Evolutionary conservation across 2,797 vertebrate species (phyloP), one percentile per base, ranked within the genome.

Genomic region (Rhynchotus rufescens): DNA sequence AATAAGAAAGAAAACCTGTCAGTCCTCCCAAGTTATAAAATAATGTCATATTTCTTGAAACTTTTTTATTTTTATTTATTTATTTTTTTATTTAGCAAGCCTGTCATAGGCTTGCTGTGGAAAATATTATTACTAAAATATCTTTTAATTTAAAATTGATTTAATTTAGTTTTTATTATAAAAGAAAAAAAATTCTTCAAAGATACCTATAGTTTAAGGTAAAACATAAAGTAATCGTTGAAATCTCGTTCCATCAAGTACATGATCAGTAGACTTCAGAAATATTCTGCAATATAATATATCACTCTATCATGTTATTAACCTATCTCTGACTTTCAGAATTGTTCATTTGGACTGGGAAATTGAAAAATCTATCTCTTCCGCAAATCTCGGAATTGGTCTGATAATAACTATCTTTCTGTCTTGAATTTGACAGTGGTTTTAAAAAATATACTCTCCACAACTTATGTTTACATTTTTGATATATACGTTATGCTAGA

Each of bases 321-420:
- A 86, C 67, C 67, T 69, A 45, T 73, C 25, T 87, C 71, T 91
- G 83, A 69, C 61, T 93, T 93, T 64, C n/a, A 56, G 26, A 86
- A 84, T 4, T 47, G n/a, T 73, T 89, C 68, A 74, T 88, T 64
- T 84, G 23, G 36, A 73, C 38, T 44, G 49, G 47, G 51, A 92
- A 91, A 90, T 81, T 91, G 61, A 88, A 47, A 90, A 88, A 4
- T 34, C 40, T 79, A 6, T 83, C 52, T 86, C 15, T 64, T 79
- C 45, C 84, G 78, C 34, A 89, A 60, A 79, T 73, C 21, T 30
- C 40, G 21, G 72, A 25, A 26, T 25, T 67, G 30, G 86, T 81
- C 56, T 44, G 78, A 86, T 76, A 72, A 20, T 44, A 80, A 36
- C 4, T 81, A 34, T 84, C 77, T 73, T 71, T 47, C 42, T 4